Evolutionary conservation across 1,140 invertebrate genomes (phyloP).

Genomic region (Pachypeltis micranthus): DNA sequence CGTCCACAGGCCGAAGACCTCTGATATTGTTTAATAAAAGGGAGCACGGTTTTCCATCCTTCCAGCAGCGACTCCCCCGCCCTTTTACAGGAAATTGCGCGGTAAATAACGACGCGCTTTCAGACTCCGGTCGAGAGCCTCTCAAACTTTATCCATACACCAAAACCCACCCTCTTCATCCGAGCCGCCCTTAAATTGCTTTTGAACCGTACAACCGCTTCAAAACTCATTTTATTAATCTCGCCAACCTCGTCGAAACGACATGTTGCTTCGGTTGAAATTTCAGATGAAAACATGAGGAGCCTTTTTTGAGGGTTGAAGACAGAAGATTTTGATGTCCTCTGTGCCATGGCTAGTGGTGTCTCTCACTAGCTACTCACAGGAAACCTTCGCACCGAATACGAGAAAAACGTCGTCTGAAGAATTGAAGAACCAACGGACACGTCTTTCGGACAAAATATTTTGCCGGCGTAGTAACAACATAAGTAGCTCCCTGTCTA

Average conservation of each 20-base stretch:
- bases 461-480: too few species aligned
- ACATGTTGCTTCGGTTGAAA: too few species aligned
- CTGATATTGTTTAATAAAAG: conserved; percentile 17
- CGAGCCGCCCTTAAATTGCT: not conserved
- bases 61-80: not conserved
- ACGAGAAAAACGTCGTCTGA: too few species aligned
- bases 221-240: conserved; percentile 4
- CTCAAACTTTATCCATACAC: conserved; percentile 1
- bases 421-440: too few species aligned
- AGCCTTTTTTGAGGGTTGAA: too few species aligned
- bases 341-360: too few species aligned
- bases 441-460: too few species aligned
- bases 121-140: conserved; percentile 4
- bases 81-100: conserved; percentile 12
- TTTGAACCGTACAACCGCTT: not conserved
- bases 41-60: not conserved
- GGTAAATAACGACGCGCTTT: conserved; percentile 13
- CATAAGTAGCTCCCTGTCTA: too few species aligned
- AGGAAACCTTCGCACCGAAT: too few species aligned
- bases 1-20: conserved; percentile 11
- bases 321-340: too few species aligned
- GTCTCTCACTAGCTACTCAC: too few species aligned
- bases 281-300: too few species aligned
- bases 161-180: not conserved
- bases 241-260: not conserved